Evolutionary conservation across 1,140 invertebrate species (phyloP), one percentile per base, ranked within the genome.

Genomic region (Ericerus pela): DNA sequence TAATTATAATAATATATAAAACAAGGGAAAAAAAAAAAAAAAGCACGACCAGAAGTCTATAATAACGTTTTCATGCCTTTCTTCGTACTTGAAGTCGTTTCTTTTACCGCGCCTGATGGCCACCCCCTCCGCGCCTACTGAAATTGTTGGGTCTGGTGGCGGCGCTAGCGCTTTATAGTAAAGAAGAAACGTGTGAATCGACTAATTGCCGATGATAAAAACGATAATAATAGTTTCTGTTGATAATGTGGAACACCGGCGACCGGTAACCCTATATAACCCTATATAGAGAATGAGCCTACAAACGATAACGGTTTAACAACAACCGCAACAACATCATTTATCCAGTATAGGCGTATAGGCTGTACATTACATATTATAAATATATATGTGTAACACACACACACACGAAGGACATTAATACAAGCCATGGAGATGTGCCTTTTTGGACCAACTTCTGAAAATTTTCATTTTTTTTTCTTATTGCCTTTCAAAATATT

Each of bases 201-300:
- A 47, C 41, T 47, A 47, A 47, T 47, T 47, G 41, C 41, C 41
- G 41, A 47, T 47, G 41, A 47, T 47, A 47, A 47, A 47, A 47
- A 47, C 41, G 41, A 47, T 47, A 47, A 47, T 47, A 47, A 47
- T 47, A 47, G 41, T 47, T 47, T 47, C n/a, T 47, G 41, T 47
- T 47, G 41, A 47, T 47, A 47, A 47, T 47, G 41, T 47, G 26
- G 41, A 47, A 47, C 41, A 47, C 41, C 41, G 41, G 41, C 41
- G 41, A 47, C 41, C 41, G 41, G 41, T 24, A 47, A 47, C 41
- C n/a, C n/a, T n/a, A n/a, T n/a, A n/a, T n/a, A n/a, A n/a, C n/a
- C n/a, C n/a, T n/a, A n/a, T n/a, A 24, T 47, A 24, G 22, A 47
- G 26, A 47, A 47, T 47, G 41, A 47, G 26, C 41, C 41, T 47